Conservation (phyloP, 2,113 vertebrate genomes). For the Malurus elegans region DNA sequence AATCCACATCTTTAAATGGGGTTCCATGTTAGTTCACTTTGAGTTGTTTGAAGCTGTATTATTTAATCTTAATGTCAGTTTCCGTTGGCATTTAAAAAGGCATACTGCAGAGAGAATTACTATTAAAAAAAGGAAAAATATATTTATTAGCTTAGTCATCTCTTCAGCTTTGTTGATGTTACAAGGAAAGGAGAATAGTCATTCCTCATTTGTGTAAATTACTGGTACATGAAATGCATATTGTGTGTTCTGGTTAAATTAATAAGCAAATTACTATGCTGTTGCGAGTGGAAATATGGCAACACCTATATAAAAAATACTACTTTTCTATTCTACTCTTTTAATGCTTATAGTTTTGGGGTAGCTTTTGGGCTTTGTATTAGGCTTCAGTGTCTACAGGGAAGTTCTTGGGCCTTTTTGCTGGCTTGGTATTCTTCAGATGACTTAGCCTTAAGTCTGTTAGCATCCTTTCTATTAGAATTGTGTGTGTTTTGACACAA, state of each 20-base stretch:
- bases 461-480: neutral
- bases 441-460: neutral
- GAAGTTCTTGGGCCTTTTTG: neutral
- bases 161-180: neutral
- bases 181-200: neutral
- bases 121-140: neutral
- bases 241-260: neutral
- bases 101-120: neutral
- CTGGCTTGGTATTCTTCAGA: neutral
- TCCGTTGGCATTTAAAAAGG: neutral
- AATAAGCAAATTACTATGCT: neutral
- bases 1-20: neutral
- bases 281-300: neutral
- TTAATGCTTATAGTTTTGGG: neutral
- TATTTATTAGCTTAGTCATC: neutral
- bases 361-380: neutral
- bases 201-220: neutral
- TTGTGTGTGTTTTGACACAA: neutral
- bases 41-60: neutral
- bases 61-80: neutral
- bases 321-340: neutral
- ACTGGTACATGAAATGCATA: neutral
- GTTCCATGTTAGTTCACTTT: neutral
- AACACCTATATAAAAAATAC: neutral
- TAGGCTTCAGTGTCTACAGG: neutral